These are phyloP conservation scores for Sceloporus tristichus DNA, from an alignment of 2,113 vertebrate species.

Conservation along the genomic window DNA sequence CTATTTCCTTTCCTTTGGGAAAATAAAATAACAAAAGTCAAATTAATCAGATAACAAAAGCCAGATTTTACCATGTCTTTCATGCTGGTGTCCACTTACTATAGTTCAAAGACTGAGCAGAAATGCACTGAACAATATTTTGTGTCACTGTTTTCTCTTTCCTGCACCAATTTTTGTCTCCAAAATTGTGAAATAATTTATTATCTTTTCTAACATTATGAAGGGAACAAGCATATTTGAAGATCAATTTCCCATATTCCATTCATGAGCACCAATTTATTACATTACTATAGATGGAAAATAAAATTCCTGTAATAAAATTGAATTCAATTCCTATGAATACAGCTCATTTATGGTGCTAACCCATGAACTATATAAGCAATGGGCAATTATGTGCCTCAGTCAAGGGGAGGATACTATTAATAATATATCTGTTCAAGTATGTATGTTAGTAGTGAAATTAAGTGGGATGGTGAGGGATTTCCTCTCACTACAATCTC, in stretches of 20 bases:
- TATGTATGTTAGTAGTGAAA: no score
- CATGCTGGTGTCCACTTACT: neutral
- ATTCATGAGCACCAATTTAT: neutral
- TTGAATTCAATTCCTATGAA: neutral
- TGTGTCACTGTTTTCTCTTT: neutral
- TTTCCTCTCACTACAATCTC: no score
- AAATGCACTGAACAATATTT: neutral
- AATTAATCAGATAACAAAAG: neutral
- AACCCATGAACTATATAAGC: neutral
- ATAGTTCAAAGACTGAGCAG: neutral
- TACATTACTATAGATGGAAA: neutral
- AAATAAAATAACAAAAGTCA: neutral
- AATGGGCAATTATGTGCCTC: neutral
- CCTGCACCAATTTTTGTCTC: neutral
- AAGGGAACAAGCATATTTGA: neutral
- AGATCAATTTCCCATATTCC: no score
- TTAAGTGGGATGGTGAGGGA: no score
- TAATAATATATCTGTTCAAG: neutral
- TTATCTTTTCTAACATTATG: neutral
- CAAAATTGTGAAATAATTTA: neutral
- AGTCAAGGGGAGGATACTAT: neutral
- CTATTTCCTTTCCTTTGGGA: neutral
- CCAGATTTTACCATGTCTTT: neutral
- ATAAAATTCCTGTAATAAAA: neutral
- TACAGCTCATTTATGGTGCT: neutral